phyloP scores from a whole-genome alignment of 2,113 vertebrate genomes.

The Ptilonorhynchus violaceus region DNA sequence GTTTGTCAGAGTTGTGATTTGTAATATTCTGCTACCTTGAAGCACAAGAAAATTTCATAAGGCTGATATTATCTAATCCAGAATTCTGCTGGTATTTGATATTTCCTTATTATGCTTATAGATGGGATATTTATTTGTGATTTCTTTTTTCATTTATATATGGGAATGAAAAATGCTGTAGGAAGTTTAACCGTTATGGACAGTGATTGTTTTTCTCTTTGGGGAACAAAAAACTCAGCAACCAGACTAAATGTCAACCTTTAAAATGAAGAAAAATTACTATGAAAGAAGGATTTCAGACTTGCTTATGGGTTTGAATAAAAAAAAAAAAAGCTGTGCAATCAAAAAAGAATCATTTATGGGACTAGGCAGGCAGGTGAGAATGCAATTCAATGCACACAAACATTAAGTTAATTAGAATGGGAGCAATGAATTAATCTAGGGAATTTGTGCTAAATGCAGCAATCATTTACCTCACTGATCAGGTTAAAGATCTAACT shows the following conservation, averaged over 20 bases:
- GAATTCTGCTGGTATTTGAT: not conserved
- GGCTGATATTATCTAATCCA: not conserved
- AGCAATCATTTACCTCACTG: slow-evolving; percentile 23
- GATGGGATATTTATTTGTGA: not conserved
- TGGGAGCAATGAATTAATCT: slow-evolving; percentile 9
- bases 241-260: not conserved
- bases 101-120: not conserved
- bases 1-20: not conserved
- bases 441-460: slow-evolving; percentile 25
- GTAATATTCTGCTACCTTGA: not conserved
- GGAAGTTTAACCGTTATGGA: not conserved
- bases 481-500: slow-evolving; percentile 36
- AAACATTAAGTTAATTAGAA: slow-evolving; percentile 41
- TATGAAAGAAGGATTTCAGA: not conserved
- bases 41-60: not conserved
- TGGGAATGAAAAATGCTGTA: not conserved
- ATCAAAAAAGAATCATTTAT: slow-evolving; percentile 6
- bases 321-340: not conserved
- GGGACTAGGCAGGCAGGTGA: not conserved
- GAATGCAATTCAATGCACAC: slow-evolving; percentile 8
- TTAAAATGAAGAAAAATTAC: not conserved
- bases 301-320: not conserved
- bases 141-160: not conserved
- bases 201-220: not conserved
- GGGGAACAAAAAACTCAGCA: not conserved